Base-by-base conservation (phyloP, 2,888 invertebrate genomes). In the Ernsta delagoae region DNA sequence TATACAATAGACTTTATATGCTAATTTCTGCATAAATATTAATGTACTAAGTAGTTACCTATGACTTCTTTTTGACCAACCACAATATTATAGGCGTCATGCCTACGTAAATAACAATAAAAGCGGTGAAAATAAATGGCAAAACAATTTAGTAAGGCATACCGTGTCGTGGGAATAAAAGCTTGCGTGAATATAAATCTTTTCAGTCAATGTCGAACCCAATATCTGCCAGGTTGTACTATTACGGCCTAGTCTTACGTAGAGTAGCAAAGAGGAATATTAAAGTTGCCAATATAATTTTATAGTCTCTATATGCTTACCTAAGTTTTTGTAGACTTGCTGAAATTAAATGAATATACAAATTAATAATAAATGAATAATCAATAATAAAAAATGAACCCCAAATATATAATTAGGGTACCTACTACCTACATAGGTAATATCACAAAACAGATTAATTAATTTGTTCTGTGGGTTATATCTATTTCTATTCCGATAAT, bases 101-200 rank as follows among this genome's bases (percentile, higher is more conserved):
- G 53, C 53, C 24, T 6, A 16, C 1, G 16, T 50, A 53, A 50
- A 41, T 45, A 53, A 61, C 45, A 48, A 39, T 45, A 36, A 62
- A 61, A 62, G 57, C 56, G 68, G 62, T 68, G 57, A 68, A 68
- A 56, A 48, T 48, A 56, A 68, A 68, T 68, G 57, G 62, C 62
- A 56, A 62, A 48, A 62, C 56, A 45, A 68, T 48, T 62, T 48
- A 48, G 48, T 48, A 57, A 61, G 62, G 60, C 67, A 36, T 62
- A 56, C 43, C 54, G 57, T 70, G 62, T 54, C 61, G 66, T 59
- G 59, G 24, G 62, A 59, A 62, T 71, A 70, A 69, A 72, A 69
- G 70, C 62, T 70, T 70, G 72, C 71, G 72, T 72, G 72, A 70
- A 70, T 72, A 70, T 69, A 66, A 69, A 71, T 72, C 66, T 56